Conservation (phyloP, 35 echinoderm and acorn worm species). For the Eucidaris tribuloides region DNA sequence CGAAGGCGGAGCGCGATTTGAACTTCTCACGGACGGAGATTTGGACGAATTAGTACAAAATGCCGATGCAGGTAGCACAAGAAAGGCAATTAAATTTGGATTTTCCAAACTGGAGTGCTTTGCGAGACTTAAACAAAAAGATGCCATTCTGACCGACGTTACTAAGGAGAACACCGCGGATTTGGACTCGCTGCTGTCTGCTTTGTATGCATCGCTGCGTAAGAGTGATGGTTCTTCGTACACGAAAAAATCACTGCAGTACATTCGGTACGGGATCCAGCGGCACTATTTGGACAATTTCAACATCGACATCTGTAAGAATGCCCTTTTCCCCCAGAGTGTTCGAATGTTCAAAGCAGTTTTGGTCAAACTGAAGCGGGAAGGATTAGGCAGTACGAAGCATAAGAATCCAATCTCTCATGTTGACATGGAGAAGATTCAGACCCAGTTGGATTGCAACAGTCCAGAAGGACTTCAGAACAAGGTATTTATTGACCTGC, state of each 20-base stretch:
- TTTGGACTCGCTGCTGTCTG: not conserved
- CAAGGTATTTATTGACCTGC: no score
- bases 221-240: not conserved
- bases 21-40: not conserved
- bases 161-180: not conserved
- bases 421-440: no score
- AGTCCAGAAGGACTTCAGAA: no score
- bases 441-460: no score
- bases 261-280: not conserved
- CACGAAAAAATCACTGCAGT: conserved; percentile 1
- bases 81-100: not conserved
- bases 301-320: not conserved
- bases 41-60: not conserved
- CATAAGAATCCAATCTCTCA: no score
- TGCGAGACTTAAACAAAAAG: not conserved
- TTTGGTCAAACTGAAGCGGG: conserved; percentile 11
- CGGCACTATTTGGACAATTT: not conserved
- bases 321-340: not conserved
- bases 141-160: not conserved
- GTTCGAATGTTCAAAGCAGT: not conserved
- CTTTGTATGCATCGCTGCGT: not conserved
- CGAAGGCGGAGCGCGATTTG: no score
- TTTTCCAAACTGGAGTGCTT: conserved; percentile 1
- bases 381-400: not conserved
- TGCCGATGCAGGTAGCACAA: conserved; percentile 1